phyloP scores from a whole-genome alignment of 23 tunicate genomes.

The Styela plicata region DNA sequence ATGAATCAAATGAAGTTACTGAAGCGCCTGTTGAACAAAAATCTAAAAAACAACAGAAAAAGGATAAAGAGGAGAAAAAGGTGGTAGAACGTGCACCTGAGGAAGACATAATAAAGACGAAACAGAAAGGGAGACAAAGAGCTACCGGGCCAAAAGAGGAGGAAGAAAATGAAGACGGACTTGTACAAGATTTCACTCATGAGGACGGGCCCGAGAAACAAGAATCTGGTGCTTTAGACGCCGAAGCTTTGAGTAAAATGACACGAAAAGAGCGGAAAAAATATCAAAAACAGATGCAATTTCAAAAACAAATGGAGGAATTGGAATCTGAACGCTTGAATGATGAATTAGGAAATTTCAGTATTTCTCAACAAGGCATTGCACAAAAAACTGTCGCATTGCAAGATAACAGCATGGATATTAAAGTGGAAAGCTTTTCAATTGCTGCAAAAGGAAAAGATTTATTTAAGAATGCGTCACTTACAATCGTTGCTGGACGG shows the following conservation, averaged over 20 bases:
- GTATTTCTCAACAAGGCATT: slow-evolving; percentile 60
- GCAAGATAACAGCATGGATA: slow-evolving; percentile 68
- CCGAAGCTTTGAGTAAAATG: slow-evolving; percentile 88
- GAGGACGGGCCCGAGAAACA: slow-evolving; percentile 78
- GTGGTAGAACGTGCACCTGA: slow-evolving; percentile 10
- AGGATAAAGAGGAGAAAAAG: not conserved
- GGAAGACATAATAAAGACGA: not conserved
- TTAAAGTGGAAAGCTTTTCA: slow-evolving; percentile 91
- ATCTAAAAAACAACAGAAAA: not conserved
- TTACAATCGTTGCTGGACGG: slow-evolving; percentile 88
- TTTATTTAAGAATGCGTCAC: slow-evolving; percentile 84
- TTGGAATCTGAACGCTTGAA: slow-evolving; percentile 69
- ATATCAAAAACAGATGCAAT: slow-evolving; percentile 63
- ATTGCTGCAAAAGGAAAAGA: slow-evolving; percentile 99
- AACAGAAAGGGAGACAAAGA: slow-evolving; percentile 19
- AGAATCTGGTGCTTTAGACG: slow-evolving; percentile 41
- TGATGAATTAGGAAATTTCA: slow-evolving; percentile 84
- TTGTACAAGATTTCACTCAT: slow-evolving; percentile 88
- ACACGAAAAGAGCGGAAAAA: slow-evolving; percentile 90
- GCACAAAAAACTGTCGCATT: slow-evolving; percentile 9
- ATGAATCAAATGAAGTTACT: slow-evolving; percentile 2
- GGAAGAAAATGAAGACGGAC: slow-evolving; percentile 26
- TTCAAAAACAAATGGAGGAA: slow-evolving; percentile 62
- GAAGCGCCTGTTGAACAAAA: not conserved
- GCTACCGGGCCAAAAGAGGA: slow-evolving; percentile 20